A percentile compares a stretch with the other conserved stretches of the same genome.
Conservation (phyloP, 2,113 vertebrate genomes). For the Stictonetta naevosa region DNA sequence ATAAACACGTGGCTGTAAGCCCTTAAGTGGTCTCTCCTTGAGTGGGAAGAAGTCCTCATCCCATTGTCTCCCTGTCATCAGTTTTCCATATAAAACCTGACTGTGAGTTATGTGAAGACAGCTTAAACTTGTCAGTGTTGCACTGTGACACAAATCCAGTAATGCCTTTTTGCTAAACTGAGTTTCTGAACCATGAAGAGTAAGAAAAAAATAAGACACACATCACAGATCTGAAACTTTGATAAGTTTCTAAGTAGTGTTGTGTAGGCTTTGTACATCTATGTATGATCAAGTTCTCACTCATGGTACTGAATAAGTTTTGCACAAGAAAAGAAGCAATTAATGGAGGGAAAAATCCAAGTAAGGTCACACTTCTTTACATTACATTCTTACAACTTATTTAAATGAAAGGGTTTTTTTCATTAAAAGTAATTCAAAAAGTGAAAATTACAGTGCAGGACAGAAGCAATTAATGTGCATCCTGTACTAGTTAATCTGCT, state of each 20-base stretch:
- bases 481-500: constrained; percentile 2
- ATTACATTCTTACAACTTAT: neutral
- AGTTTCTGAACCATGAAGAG: constrained; percentile 45
- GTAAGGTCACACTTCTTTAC: constrained; percentile 27
- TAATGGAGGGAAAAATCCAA: constrained; percentile 11
- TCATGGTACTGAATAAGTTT: neutral
- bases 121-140: neutral
- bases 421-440: neutral
- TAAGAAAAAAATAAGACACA: constrained; percentile 2
- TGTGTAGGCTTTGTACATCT: constrained; percentile 48
- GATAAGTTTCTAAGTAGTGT: constrained; percentile 67
- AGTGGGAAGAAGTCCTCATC: neutral
- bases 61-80: neutral
- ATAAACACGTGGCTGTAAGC: neutral
- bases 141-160: constrained; percentile 4
- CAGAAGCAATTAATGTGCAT: neutral
- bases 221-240: constrained; percentile 61
- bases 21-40: neutral
- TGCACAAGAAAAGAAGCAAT: neutral
- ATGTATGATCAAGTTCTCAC: constrained; percentile 9
- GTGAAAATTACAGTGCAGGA: neutral
- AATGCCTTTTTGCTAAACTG: constrained; percentile 24
- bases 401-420: neutral
- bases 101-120: neutral
- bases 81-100: neutral